These are phyloP conservation scores for Pseudoips prasinana DNA, from an alignment of 2,888 invertebrate genomes.

Conservation along the genomic window DNA sequence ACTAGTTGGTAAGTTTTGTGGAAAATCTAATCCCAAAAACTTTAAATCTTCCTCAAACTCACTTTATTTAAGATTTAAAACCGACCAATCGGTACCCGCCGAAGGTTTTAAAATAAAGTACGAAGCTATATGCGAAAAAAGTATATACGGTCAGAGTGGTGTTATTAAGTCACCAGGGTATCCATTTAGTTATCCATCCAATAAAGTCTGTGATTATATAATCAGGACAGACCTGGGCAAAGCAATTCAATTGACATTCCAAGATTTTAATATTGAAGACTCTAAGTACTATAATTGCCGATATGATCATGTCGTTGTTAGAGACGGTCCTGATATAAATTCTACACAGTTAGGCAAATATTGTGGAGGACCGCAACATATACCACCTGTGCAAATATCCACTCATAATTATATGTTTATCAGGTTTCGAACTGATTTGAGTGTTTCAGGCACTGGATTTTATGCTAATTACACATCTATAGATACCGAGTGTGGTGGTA, in stretches of 20 bases:
- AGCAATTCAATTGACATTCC: conserved; percentile 84
- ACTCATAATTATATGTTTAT: conserved; percentile 88
- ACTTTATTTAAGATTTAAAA: conserved; percentile 77
- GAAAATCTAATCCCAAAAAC: conserved; percentile 80
- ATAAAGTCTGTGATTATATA: conserved; percentile 85
- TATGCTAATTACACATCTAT: conserved; percentile 87
- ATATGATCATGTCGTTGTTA: conserved; percentile 80
- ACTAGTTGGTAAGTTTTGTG: conserved; percentile 90
- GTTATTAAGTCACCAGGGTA: conserved; percentile 88
- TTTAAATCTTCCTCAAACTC: conserved; percentile 83
- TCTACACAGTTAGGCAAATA: conserved; percentile 84
- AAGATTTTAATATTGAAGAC: conserved; percentile 85
- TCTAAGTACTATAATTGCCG: conserved; percentile 50
- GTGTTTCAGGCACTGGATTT: conserved; percentile 85
- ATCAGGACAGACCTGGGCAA: conserved; percentile 85
- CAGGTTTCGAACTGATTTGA: conserved; percentile 83
- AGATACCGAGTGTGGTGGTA: conserved; percentile 88
- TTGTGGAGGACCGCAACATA: conserved; percentile 82
- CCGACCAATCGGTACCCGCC: conserved; percentile 50
- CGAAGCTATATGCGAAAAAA: conserved; percentile 57
- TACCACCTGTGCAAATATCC: conserved; percentile 84
- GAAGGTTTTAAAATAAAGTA: conserved; percentile 62
- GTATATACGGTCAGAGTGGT: conserved; percentile 81
- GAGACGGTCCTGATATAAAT: conserved; percentile 86
- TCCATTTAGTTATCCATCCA: conserved; percentile 85